Conservation (phyloP, 2,888 invertebrate genomes). For the Catonia carolina region DNA sequence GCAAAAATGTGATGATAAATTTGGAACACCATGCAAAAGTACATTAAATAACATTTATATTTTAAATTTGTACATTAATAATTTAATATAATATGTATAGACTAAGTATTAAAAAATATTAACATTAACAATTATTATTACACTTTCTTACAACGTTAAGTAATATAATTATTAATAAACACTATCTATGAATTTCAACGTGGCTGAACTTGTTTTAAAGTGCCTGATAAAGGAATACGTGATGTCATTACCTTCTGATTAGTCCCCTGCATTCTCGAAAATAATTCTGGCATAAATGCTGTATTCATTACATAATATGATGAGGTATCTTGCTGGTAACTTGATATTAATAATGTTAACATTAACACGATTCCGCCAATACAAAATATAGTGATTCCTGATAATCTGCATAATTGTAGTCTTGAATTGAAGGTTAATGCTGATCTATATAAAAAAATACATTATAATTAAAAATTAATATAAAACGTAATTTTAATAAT, state of each 20-base stretch:
- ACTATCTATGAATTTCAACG: not conserved
- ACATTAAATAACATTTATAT: too few species aligned
- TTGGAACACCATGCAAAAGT: too few species aligned
- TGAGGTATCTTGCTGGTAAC: slow-evolving; percentile 1
- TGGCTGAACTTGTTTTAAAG: slow-evolving; percentile 13
- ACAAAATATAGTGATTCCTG: slow-evolving; percentile 1
- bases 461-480: too few species aligned
- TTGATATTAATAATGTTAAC: slow-evolving; percentile 3
- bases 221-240: slow-evolving; percentile 16
- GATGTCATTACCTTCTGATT: not conserved
- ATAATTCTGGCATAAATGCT: not conserved
- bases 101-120: too few species aligned
- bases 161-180: too few species aligned
- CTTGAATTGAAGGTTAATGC: slow-evolving; percentile 5
- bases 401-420: slow-evolving; percentile 1
- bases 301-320: not conserved
- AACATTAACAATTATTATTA: too few species aligned
- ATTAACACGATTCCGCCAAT: not conserved
- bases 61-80: too few species aligned
- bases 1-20: too few species aligned
- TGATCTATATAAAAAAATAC: not conserved
- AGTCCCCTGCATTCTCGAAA: not conserved
- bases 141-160: too few species aligned
- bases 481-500: too few species aligned
- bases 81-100: too few species aligned